Evolutionary conservation across 2,797 vertebrate species (phyloP).

Genomic region (Syndactyla subalaris): DNA sequence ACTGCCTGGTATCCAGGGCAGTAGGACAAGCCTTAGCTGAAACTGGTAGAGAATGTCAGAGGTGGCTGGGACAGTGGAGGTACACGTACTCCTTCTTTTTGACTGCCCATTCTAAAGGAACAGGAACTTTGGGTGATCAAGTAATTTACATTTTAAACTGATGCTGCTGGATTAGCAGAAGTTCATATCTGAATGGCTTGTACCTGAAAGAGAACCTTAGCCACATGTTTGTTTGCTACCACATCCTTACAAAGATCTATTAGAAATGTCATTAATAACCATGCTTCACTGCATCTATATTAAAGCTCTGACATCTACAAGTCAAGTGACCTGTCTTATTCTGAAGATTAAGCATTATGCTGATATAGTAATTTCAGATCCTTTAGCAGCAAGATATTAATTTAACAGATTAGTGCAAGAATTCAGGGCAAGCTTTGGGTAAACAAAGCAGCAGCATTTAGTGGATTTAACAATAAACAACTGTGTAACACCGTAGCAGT

Average conservation of each 20-base stretch:
- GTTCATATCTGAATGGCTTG: background rate
- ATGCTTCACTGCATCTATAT: background rate
- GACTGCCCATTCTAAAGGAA: background rate
- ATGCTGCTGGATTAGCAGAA: background rate
- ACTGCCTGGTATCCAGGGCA: background rate
- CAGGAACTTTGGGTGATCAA: background rate
- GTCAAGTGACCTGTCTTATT: background rate
- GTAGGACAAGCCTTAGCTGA: background rate
- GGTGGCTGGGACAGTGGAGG: background rate
- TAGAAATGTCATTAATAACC: background rate
- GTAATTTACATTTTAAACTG: background rate
- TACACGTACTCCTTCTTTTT: background rate
- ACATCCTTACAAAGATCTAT: background rate
- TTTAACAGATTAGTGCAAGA: conserved; percentile 13
- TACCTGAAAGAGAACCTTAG: background rate
- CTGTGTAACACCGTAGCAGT: background rate
- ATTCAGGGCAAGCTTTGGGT: background rate
- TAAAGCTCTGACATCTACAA: background rate
- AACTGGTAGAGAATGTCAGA: background rate
- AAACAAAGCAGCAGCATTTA: background rate
- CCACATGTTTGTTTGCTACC: background rate
- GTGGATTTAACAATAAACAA: conserved; percentile 4
- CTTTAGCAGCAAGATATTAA: background rate
- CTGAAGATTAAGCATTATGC: background rate
- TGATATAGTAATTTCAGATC: background rate